Evolutionary conservation across 1,140 invertebrate genomes (phyloP).

Genomic region (Zaprionus tsacasi): DNA sequence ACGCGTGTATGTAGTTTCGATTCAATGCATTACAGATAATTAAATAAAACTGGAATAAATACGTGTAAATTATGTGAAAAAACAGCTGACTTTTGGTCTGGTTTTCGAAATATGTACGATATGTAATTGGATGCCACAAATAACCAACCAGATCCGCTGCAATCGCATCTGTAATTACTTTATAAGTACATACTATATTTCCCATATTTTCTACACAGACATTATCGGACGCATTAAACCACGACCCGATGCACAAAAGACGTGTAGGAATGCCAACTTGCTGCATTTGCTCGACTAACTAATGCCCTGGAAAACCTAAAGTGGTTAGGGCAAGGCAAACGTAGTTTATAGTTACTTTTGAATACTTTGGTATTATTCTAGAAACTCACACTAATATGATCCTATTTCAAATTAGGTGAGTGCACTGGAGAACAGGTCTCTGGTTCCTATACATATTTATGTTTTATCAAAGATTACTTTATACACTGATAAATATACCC

Average conservation of each 20-base stretch:
- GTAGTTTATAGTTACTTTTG: too few relatives aligned
- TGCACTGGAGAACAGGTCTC: too few relatives aligned
- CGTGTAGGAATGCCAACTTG: background rate
- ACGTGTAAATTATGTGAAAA: conserved; percentile 18
- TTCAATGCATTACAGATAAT: conserved; percentile 41
- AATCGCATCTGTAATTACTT: conserved; percentile 4
- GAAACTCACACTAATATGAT: too few relatives aligned
- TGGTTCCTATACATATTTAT: too few relatives aligned
- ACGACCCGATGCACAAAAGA: background rate
- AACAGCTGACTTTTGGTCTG: conserved; percentile 1
- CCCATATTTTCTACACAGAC: background rate
- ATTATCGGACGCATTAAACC: conserved; percentile 18
- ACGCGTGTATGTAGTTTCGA: conserved; percentile 23
- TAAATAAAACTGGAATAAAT: conserved; percentile 28
- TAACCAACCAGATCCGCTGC: background rate
- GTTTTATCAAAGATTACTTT: too few relatives aligned
- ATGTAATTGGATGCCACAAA: background rate
- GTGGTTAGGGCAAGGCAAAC: too few relatives aligned
- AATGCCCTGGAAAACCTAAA: background rate
- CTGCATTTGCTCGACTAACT: background rate
- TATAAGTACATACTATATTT: background rate
- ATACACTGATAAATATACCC: too few relatives aligned
- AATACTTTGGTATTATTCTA: too few relatives aligned
- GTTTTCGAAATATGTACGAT: background rate
- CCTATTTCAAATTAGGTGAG: too few relatives aligned